Base-by-base conservation (phyloP, 2,113 vertebrate species). In the Chamaetylas fuelleborni region DNA sequence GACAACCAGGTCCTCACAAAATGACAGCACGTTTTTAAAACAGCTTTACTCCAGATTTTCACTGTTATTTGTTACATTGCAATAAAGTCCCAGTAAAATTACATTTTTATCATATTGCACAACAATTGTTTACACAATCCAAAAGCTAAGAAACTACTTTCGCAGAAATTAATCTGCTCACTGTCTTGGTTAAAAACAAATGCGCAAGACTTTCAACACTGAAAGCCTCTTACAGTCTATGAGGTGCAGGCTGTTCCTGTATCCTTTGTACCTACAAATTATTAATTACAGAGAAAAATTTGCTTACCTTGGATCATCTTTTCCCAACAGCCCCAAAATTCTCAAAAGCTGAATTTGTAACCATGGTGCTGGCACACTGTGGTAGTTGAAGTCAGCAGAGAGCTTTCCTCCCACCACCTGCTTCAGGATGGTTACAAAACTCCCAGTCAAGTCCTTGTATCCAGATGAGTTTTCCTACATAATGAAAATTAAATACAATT, bases 391-490 rank as follows among this genome's bases (percentile, higher is more conserved):
- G 92, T 99, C 99, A 83, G 98, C 72, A 6, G 99, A 99, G 25
- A 99, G 98, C 48, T 99, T 99, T 90, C 99, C 99, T 93, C 98
- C 98, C 69, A 99, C 98, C 34, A 99, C 99, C 93, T 99, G 99
- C 95, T 99, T 99, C 71, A 99, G 97, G 95, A 99, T 99, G 62
- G 98, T 98, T 56, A 99, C 98, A 97, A 99, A 99, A 97, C 99
- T 99, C 69, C 93, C 97, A 3, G 98, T 98, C 97, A 99, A 97
- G 91, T 99, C 99, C 90, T 99, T 99, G 94, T 99, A 99, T 47
- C 85, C 97, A 64, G 98, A 98, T 8, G 99, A 96, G 95, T 98
- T 98, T 95, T 99, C 99, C 99, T 98, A 71, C 19, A 95, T 5
- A 51, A 86, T 3, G 36, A 60, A 70, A 84, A 38, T 45, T 24